phyloP scores from a whole-genome alignment of 2,888 invertebrate genomes.

The Mythimna ferrago region DNA sequence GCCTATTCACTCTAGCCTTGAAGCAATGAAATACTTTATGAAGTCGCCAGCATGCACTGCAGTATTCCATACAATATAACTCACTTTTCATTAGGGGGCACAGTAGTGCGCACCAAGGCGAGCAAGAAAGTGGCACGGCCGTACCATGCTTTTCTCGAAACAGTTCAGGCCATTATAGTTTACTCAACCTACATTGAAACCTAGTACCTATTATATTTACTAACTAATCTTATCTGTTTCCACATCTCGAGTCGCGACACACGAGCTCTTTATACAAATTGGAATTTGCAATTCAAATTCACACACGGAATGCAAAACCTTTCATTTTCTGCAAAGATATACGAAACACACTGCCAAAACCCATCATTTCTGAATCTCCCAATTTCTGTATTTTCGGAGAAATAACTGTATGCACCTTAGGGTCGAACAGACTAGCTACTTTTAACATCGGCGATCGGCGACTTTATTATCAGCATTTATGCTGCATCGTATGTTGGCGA shows the following conservation, averaged over 20 bases:
- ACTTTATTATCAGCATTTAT: neutral
- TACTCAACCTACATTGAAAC: neutral
- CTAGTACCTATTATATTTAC: neutral
- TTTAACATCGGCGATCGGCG: neutral
- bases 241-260: neutral
- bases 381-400: conserved; percentile 13
- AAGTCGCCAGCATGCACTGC: no score
- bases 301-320: conserved; percentile 4
- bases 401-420: neutral
- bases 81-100: neutral
- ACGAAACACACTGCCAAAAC: conserved; percentile 4
- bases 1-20: no score
- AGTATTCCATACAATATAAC: neutral
- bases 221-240: neutral
- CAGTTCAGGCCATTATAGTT: neutral
- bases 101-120: no score
- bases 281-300: conserved; percentile 29
- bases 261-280: conserved; percentile 16
- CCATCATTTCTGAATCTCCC: conserved; percentile 16
- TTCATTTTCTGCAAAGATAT: neutral
- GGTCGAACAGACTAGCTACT: neutral
- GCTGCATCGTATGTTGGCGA: neutral
- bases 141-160: no score
- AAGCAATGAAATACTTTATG: no score
- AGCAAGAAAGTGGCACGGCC: no score